Conservation (phyloP, 2,888 invertebrate species). For the Standfussiana lucernea region DNA sequence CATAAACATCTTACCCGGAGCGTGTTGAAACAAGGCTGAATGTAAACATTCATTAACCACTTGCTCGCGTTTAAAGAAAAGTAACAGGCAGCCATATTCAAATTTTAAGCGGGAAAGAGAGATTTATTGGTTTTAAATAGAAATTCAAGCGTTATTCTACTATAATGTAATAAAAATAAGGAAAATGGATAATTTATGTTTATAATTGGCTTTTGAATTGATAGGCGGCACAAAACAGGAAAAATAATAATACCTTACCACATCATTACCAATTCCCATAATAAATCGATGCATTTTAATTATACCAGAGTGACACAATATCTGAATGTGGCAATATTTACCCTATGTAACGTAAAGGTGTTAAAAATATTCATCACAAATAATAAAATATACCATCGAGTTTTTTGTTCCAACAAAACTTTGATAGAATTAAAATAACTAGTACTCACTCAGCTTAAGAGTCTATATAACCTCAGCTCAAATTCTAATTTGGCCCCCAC, state of each 20-base stretch:
- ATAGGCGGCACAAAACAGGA: conserved; percentile 35
- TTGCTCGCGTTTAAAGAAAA: conserved; percentile 63
- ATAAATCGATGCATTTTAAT: not conserved
- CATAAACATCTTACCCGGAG: conserved; percentile 64
- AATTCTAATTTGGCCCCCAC: too few relatives aligned
- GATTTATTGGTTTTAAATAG: conserved; percentile 5
- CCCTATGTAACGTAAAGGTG: not conserved
- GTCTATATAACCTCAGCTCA: too few relatives aligned
- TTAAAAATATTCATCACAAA: not conserved
- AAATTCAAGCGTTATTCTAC: not conserved
- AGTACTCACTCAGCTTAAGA: too few relatives aligned
- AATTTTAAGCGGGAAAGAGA: conserved; percentile 44
- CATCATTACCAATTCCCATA: not conserved
- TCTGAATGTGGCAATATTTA: conserved; percentile 1
- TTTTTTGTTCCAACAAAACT: not conserved
- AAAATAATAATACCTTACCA: conserved; percentile 10
- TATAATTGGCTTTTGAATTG: conserved; percentile 3
- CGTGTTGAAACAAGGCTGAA: conserved; percentile 73
- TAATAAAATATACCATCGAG: not conserved
- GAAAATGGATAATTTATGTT: conserved; percentile 11
- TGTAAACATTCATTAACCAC: conserved; percentile 69
- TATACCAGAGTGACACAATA: not conserved
- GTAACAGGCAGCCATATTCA: conserved; percentile 70
- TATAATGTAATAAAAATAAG: conserved; percentile 2
- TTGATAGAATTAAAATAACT: not conserved